phyloP scores from a whole-genome alignment of 2,797 vertebrate species.

The Meriones psammophilus region DNA sequence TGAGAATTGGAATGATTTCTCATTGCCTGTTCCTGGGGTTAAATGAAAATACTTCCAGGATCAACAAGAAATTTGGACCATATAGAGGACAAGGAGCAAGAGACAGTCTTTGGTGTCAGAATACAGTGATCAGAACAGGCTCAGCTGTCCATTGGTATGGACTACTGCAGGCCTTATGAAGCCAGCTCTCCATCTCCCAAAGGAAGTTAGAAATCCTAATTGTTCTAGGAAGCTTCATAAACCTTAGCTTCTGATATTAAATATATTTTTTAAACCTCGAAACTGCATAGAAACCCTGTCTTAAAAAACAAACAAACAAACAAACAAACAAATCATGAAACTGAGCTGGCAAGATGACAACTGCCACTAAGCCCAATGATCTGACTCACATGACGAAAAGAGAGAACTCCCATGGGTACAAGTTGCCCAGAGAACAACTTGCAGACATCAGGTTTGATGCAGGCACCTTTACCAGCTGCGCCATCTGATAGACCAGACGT shows the following conservation, averaged over 20 bases:
- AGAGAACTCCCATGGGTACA: not conserved
- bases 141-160: not conserved
- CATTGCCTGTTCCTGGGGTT: not conserved
- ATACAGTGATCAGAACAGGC: not conserved
- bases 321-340: not conserved
- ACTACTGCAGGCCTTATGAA: not conserved
- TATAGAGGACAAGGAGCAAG: not conserved
- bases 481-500: not conserved
- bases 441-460: not conserved
- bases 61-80: not conserved
- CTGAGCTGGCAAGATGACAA: not conserved
- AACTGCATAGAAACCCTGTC: not conserved
- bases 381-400: not conserved
- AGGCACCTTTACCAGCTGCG: not conserved
- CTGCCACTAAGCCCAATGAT: not conserved
- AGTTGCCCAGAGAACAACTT: not conserved
- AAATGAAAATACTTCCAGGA: not conserved
- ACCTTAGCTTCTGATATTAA: not conserved
- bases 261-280: not conserved
- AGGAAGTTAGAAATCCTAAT: not conserved
- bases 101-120: not conserved
- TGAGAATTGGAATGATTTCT: not conserved
- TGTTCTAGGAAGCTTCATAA: not conserved
- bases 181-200: not conserved
- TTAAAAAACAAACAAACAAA: not conserved